A percentile compares a stretch with the other conserved stretches of the same genome.
Conservation (phyloP, 2,113 vertebrate species). For the Parus major region DNA sequence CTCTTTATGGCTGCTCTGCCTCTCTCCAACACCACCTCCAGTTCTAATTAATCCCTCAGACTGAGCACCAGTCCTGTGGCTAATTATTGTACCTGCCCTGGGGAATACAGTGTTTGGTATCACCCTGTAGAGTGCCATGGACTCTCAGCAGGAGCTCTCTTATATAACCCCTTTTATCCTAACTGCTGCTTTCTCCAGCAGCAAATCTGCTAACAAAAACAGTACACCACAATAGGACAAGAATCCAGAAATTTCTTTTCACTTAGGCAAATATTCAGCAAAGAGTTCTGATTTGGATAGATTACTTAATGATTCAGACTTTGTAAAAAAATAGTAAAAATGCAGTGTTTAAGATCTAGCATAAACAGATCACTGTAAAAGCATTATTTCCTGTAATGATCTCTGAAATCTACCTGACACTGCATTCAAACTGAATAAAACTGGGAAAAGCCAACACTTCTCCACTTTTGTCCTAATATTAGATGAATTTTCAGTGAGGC, state of each 20-base stretch:
- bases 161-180: constrained; percentile 35
- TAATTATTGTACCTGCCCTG: constrained; percentile 52
- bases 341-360: neutral
- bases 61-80: constrained; percentile 18
- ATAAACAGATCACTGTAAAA: neutral
- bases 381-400: neutral
- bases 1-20: constrained; percentile 31
- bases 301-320: neutral
- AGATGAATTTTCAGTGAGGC: neutral
- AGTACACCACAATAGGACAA: neutral
- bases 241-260: neutral
- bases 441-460: neutral
- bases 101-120: constrained; percentile 38
- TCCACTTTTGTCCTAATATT: neutral
- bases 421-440: neutral
- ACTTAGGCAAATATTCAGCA: neutral
- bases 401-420: neutral
- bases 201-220: constrained; percentile 15
- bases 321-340: neutral
- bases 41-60: constrained; percentile 58
- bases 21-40: constrained; percentile 21
- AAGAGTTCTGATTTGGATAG: neutral
- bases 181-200: constrained; percentile 52
- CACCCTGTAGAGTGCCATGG: neutral
- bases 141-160: constrained; percentile 9